A percentile compares a stretch with the other conserved stretches of the same genome.
These are phyloP conservation scores for Scomberomorus guttatus DNA, from an alignment of 2,797 vertebrate genomes.

Conservation along the genomic window DNA sequence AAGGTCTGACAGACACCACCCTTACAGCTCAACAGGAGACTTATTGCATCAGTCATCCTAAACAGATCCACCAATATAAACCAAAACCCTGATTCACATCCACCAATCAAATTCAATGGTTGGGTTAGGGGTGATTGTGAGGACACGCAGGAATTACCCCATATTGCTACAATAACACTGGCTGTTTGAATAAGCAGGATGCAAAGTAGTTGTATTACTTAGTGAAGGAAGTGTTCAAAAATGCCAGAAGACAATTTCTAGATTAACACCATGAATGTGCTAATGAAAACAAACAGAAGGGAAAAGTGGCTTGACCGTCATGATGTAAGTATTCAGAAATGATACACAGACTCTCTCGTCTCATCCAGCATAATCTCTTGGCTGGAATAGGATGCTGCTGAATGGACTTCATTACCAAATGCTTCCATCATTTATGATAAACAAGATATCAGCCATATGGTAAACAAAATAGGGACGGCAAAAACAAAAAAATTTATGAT, in stretches of 20 bases:
- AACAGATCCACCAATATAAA: conserved; percentile 68
- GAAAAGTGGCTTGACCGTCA: conserved; percentile 48
- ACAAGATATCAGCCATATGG: conserved; percentile 58
- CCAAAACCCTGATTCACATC: conserved; percentile 59
- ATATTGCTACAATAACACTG: conserved; percentile 48
- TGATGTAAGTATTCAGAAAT: conserved; percentile 74
- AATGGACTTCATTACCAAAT: conserved; percentile 57
- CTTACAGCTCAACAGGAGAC: conserved; percentile 61
- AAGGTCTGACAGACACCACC: conserved; percentile 66
- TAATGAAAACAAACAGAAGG: conserved; percentile 76
- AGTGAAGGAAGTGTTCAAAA: conserved; percentile 56
- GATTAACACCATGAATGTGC: conserved; percentile 73
- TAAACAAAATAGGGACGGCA: conserved; percentile 52
- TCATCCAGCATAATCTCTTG: conserved; percentile 70
- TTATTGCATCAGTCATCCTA: conserved; percentile 64
- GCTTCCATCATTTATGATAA: conserved; percentile 64
- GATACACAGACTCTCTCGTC: conserved; percentile 62
- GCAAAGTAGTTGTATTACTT: conserved; percentile 42
- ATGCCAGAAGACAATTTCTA: conserved; percentile 60
- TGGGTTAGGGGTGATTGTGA: conserved; percentile 59
- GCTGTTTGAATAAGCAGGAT: conserved; percentile 64
- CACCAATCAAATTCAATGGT: conserved; percentile 55
- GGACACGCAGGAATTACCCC: conserved; percentile 58
- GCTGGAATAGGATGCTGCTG: conserved; percentile 51
- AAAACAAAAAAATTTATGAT: conserved; percentile 49